Conservation (phyloP, 53 echinoderm and acorn worm species). For the Astropecten irregularis region DNA sequence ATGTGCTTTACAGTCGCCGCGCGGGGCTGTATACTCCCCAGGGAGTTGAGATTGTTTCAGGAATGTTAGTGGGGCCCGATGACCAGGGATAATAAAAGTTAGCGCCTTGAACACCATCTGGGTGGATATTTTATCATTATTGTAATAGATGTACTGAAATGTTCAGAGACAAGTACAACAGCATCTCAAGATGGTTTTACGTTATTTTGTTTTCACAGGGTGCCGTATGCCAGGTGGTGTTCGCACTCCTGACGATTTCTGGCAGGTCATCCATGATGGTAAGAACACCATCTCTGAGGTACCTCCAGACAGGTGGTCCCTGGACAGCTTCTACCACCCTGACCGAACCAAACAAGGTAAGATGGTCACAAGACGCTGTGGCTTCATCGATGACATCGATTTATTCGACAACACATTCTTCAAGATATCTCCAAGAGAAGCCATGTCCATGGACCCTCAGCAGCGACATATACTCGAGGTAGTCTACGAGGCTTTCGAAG, state of each 20-base stretch:
- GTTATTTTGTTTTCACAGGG: no score
- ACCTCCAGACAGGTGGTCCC: slow-evolving; percentile 77
- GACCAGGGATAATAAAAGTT: no score
- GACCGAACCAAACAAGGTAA: slow-evolving; percentile 81
- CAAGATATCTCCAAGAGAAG: slow-evolving; percentile 88
- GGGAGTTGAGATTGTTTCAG: no score
- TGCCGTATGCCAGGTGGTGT: slow-evolving; percentile 84
- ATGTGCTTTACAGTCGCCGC: no score
- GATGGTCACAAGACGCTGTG: slow-evolving; percentile 72
- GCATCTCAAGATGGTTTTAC: no score
- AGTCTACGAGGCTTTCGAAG: slow-evolving; percentile 70
- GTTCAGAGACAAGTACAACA: no score
- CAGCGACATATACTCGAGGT: slow-evolving; percentile 87
- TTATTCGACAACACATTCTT: no score
- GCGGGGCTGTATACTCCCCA: no score
- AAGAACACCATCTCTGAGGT: slow-evolving; percentile 76
- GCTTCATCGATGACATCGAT: neutral
- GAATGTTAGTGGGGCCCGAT: no score
- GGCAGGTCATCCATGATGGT: slow-evolving; percentile 79
- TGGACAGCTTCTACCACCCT: slow-evolving; percentile 75
- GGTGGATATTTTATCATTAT: no score
- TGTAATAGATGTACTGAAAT: no score
- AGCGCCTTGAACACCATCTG: no score
- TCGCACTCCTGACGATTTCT: slow-evolving; percentile 69
- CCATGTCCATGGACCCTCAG: slow-evolving; percentile 84